Evolutionary conservation across 2,113 vertebrate species (phyloP), one percentile per base, ranked within the genome.

Genomic region (Osmerus eperlanus): DNA sequence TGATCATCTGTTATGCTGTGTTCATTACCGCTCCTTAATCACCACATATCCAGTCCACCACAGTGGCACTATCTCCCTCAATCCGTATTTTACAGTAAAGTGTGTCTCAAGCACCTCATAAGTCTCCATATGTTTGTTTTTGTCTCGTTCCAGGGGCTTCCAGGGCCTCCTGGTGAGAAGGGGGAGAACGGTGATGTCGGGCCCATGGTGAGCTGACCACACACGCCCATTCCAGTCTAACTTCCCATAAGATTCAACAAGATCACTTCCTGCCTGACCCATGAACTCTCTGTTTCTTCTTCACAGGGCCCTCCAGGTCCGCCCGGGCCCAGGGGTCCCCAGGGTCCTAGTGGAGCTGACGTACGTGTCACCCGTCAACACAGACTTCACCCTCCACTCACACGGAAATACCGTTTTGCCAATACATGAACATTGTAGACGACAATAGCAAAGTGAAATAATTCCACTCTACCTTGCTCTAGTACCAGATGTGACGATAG

Each of bases 121-220:
- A 36, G 2, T 6, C 16, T 19, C 6, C 3, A 14, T 18, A 8
- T 65, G 64, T 65, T 65, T 65, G 3, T 65, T 51, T 65, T 14
- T 61, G 81, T 76, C 21, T 64, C 73, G 3, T 86, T 54, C 69
- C 73, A 99, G 97, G 97, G 97, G 83, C 89, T 99, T 52, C 97
- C 97, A 5, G 97, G 97, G 36, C 96, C 97, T 18, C 97, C 97
- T 51, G 97, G 97, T 72, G 97, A 99, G 85, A 99, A 99, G 80
- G 97, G 97, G 82, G 97, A 99, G 90, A 97, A 97, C 29, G 97
- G 97, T 62, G 97, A 99, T 32, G 97, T 99, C 6, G 97, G 97
- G 19, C 86, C 94, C 19, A 99, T 99, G 97, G 97, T 99, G 86
- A 93, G 94, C 2, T 7, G 55, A 23, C 16, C 7, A 3, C 14